These are phyloP conservation scores for Lepisosteus oculatus DNA, from an alignment of 2,113 vertebrate genomes.

Conservation along the genomic window DNA sequence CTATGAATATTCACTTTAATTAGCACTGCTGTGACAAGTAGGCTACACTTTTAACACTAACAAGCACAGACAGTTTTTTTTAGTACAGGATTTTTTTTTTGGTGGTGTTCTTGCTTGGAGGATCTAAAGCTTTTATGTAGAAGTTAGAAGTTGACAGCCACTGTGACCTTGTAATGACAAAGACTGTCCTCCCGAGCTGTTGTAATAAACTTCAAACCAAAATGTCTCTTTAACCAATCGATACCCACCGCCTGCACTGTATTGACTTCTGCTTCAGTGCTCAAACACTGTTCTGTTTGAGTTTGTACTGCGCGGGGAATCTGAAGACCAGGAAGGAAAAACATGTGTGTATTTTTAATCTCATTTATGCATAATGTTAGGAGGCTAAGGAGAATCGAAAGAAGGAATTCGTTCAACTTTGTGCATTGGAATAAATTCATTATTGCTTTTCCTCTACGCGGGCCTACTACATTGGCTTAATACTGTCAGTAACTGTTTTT, in stretches of 20 bases:
- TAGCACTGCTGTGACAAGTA: too few species aligned
- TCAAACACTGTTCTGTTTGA: neutral
- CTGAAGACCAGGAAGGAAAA: neutral
- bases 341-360: neutral
- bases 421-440: too few species aligned
- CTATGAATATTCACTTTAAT: conserved; percentile 15
- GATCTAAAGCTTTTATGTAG: neutral
- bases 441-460: too few species aligned
- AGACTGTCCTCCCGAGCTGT: neutral
- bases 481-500: too few species aligned
- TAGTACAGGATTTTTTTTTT: neutral
- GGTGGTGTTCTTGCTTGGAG: neutral
- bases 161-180: neutral
- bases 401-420: too few species aligned
- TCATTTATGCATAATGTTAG: neutral
- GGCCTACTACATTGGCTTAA: too few species aligned
- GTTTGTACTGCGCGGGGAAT: neutral
- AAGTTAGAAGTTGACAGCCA: conserved; percentile 1
- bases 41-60: conserved; percentile 15
- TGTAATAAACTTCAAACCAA: conserved; percentile 10
- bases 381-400: too few species aligned
- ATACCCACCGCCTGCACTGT: neutral
- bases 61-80: conserved; percentile 17
- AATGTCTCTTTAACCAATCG: neutral
- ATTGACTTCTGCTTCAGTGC: neutral